Evolutionary conservation across 2,113 vertebrate species (phyloP), one percentile per base, ranked within the genome.

Genomic region (Silurus meridionalis): DNA sequence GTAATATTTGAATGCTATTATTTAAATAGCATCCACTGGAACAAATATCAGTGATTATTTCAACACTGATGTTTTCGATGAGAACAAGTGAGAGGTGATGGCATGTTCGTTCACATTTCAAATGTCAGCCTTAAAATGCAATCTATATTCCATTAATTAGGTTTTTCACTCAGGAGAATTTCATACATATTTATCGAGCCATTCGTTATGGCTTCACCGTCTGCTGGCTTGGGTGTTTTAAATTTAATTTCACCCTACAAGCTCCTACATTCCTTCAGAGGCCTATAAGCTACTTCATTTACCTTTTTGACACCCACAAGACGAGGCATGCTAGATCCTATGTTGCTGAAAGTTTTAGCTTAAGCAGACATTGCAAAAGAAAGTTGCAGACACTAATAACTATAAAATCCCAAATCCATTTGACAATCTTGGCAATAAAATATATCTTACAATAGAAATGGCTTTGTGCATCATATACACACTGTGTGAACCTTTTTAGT

Each of bases 121-220:
- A 75, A 75, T 75, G 9, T 75, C 19, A 75, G 71, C 46, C 46
- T 74, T 75, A 23, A 75, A 52, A 75, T 52, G 4, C 71, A 75
- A 75, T 52, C 19, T 52, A 23, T 52, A 75, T 75, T 75, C 48
- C 71, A 52, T 52, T 75, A 75, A 74, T 52, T 52, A 75, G 5
- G 46, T 75, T 75, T 75, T 74, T 74, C 46, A 74, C 46, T 50
- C 69, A 72, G 46, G 37, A 72, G 37, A 48, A 72, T 50, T 74
- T 52, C 71, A 75, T 75, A 23, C 46, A 75, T 75, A 52, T 52
- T 75, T 75, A 75, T 23, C 23, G 48, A 75, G 71, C 19, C 48
- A 75, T 11, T 50, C 48, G 15, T 52, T 52, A 23, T n/a, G 48
- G 48, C 37, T 72, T 4, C 69, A 48, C 48, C 10, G 15, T 52